Evolutionary conservation across 2,797 vertebrate species (phyloP), one percentile per base, ranked within the genome.

Genomic region (Eupleurogrammus muticus): DNA sequence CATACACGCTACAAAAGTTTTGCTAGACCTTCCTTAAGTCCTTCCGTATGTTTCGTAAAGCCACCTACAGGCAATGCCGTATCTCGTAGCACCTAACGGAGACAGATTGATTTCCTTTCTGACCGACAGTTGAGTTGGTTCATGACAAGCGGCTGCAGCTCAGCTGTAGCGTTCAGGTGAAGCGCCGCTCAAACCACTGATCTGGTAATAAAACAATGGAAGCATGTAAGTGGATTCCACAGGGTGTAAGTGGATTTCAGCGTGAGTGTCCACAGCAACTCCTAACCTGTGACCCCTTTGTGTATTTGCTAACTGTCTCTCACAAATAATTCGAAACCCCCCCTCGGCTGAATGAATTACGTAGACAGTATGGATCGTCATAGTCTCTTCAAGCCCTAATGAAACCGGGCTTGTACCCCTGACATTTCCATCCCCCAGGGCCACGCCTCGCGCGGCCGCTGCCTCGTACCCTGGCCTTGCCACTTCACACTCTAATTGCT

Each of bases 401-500:
- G 87, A 92, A 92, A 87, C 85, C 7, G 76, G 86, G 75, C 81
- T 82, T 81, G 75, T 70, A 67, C 83, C 79, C 85, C 87, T 88
- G 87, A 92, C 90, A 90, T 84, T 87, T 87, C 77, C 79, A 73
- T 75, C 82, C 89, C 90, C 73, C 65, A 68, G 87, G 91, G 89
- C 82, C 66, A 23, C 66, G 74, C 60, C 76, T 64, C 12, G 38
- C 66, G 20, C 51, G 48, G 80, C 79, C 57, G 2, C 75, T 62
- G 85, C 81, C 81, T 79, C 80, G 28, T 82, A 80, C 78, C 81
- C 86, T 64, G 83, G 87, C 87, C 88, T 90, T 86, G 82, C 83
- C 87, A 89, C 89, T 88, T 90, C 86, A 80, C 81, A 87, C 90
- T 89, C 83, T 94, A 94, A 94, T 92, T 93, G 92, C 90, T 92